phyloP scores from a whole-genome alignment of 2,113 vertebrate genomes.

The Crotalus helleri region DNA sequence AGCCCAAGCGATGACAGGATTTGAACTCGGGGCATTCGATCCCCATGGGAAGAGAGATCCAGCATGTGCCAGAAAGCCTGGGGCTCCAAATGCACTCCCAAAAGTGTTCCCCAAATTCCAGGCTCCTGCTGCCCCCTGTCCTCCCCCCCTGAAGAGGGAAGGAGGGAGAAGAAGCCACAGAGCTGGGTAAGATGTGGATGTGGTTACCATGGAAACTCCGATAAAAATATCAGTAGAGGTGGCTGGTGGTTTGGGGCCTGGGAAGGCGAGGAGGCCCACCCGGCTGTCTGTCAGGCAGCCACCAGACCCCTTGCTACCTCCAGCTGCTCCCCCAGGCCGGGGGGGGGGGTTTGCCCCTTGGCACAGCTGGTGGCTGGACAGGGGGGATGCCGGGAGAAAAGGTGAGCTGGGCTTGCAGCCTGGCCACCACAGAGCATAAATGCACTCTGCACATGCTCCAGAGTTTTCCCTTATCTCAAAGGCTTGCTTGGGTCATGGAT shows the following conservation, averaged over 20 bases:
- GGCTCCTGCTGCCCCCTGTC: too few relatives aligned
- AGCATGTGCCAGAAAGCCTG: neutral
- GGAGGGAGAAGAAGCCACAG: neutral
- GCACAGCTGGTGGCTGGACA: neutral
- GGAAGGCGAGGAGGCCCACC: neutral
- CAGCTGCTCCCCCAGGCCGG: accelerated
- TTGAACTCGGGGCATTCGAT: neutral
- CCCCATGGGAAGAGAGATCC: neutral
- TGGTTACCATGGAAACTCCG: conserved; percentile 5
- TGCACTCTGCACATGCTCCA: neutral
- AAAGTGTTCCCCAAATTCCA: neutral
- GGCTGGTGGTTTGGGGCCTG: neutral
- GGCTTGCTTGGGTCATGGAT: neutral
- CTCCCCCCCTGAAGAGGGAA: neutral
- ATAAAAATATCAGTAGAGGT: conserved; percentile 12
- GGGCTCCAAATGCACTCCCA: neutral
- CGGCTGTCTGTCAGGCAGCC: neutral
- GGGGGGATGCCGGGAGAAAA: neutral
- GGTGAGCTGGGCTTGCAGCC: neutral
- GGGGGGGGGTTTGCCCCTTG: neutral
- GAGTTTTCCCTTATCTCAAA: neutral
- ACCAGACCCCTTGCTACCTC: neutral
- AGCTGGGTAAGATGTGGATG: neutral
- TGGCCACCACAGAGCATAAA: accelerated
- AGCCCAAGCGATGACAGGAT: neutral